Base-by-base conservation (phyloP, 2,113 vertebrate genomes). In the Salvator merianae region DNA sequence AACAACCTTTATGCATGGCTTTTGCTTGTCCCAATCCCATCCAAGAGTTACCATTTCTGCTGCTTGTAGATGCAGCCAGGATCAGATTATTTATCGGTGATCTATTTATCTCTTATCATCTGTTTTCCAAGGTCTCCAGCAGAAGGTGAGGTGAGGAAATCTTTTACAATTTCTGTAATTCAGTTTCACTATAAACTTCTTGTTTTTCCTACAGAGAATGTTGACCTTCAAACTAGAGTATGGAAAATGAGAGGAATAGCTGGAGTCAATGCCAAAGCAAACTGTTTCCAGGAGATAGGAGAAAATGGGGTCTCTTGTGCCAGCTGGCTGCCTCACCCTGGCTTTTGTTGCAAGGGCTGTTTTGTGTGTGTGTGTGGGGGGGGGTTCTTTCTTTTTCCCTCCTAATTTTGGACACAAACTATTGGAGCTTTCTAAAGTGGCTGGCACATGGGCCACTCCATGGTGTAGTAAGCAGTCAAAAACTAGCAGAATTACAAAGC, bases 341-440 rank as follows among this genome's bases (percentile, higher is more conserved):
- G 7, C 43, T 53, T 81, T 79, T 92, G 65, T 81, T 26, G 5
- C 10, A 14, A 93, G 89, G 88, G 79, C 85, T 74, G 82, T 89
- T 93, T 90, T 91, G 87, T n/a, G n/a, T n/a, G n/a, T n/a, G n/a
- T n/a, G n/a, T n/a, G n/a, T n/a, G n/a, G n/a, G n/a, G n/a, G n/a
- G n/a, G n/a, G n/a, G n/a, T n/a, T n/a, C n/a, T n/a, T n/a, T n/a
- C n/a, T n/a, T n/a, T n/a, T 91, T 82, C 81, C 88, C 89, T 89
- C 89, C 20, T 87, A 87, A 87, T 79, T 91, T 90, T 90, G 87
- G 87, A 77, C 89, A 91, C 77, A 0, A 72, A 90, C 93, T 80
- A 72, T 72, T 76, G 89, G 63, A 94, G 87, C 85, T 83, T 90
- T 85, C 84, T 85, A 93, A 91, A 91, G 89, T 91, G 90, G 90